Percentiles rank a stretch among this genome's conserved stretches.
These are phyloP conservation scores for Aelia acuminata DNA, from an alignment of 2,888 invertebrate species.

Conservation along the genomic window DNA sequence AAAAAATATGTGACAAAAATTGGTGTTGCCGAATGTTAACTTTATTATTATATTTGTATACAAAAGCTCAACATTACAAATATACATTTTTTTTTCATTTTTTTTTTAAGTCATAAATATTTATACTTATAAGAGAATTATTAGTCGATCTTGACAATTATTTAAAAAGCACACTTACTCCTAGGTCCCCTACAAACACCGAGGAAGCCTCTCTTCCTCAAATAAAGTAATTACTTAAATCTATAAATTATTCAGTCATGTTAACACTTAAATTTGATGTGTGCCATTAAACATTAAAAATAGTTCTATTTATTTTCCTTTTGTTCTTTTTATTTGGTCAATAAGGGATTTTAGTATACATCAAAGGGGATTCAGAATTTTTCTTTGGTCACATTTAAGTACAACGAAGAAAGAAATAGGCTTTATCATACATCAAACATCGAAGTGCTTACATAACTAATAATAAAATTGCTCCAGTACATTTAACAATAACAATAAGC, in stretches of 20 bases:
- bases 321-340: not conserved
- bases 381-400: not conserved
- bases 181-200: not conserved
- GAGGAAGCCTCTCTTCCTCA: not conserved
- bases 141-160: conserved; percentile 2
- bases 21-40: conserved; percentile 58
- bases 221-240: not conserved
- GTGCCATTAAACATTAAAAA: not conserved
- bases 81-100: conserved; percentile 39
- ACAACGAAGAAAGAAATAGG: not conserved
- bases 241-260: conserved; percentile 31
- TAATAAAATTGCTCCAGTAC: conserved; percentile 31
- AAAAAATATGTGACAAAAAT: conserved; percentile 58
- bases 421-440: not conserved
- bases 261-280: conserved; percentile 38
- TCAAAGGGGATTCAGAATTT: not conserved
- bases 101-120: conserved; percentile 6
- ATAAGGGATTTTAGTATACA: not conserved
- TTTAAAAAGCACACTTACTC: not conserved
- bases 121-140: not conserved
- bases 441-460: conserved; percentile 34
- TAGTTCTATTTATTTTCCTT: not conserved
- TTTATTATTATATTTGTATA: conserved; percentile 53
- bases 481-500: not conserved
- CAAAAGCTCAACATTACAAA: conserved; percentile 56